phyloP scores from a whole-genome alignment of 1,140 invertebrate species.

The Polypedilum pembai region DNA sequence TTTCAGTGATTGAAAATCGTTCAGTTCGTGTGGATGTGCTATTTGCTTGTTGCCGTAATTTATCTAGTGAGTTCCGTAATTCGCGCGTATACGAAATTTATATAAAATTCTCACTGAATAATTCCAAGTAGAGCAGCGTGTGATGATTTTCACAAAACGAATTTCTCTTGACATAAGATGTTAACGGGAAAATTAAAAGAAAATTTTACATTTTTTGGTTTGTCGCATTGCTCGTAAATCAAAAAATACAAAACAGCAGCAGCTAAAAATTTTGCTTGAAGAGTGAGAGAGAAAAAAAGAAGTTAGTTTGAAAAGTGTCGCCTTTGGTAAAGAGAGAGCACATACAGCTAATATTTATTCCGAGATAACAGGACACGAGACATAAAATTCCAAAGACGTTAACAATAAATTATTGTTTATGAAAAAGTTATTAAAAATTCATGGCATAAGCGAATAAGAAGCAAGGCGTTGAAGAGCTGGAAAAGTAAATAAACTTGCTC shows the following conservation, averaged over 20 bases:
- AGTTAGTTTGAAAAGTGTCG: neutral
- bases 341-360: constrained; percentile 3
- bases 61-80: too few species aligned
- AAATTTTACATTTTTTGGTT: neutral
- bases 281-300: neutral
- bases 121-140: too few species aligned
- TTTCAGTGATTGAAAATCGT: constrained; percentile 2
- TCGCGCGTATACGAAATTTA: too few species aligned
- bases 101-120: too few species aligned
- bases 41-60: neutral
- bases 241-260: neutral
- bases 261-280: neutral
- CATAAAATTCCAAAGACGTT: neutral
- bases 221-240: constrained; percentile 16
- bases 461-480: neutral
- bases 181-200: neutral
- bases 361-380: neutral
- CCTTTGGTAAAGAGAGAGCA: too few species aligned
- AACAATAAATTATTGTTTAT: constrained; percentile 28
- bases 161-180: too few species aligned
- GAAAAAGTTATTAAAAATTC: constrained; percentile 26
- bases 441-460: neutral
- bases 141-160: too few species aligned
- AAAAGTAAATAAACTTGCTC: too few species aligned
- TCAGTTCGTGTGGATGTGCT: constrained; percentile 2